Evolutionary conservation across 2,888 invertebrate species (phyloP).

Genomic region (Cataglyphis cursor): DNA sequence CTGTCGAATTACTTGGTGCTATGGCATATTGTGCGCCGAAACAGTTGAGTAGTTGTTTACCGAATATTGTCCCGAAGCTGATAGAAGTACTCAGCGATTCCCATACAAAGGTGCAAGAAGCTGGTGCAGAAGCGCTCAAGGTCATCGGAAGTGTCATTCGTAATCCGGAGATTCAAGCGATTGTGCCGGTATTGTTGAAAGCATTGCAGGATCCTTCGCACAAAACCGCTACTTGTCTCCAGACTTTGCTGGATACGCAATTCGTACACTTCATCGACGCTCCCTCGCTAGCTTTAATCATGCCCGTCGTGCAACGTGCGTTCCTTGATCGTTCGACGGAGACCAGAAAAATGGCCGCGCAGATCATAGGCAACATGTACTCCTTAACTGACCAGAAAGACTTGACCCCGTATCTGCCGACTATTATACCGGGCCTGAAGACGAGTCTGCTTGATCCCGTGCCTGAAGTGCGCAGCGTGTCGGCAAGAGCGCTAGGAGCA

Average conservation of each 20-base stretch:
- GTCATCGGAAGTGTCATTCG: constrained; percentile 99
- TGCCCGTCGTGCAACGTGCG: constrained; percentile 99
- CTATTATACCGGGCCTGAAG: constrained; percentile 98
- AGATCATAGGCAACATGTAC: constrained; percentile 99
- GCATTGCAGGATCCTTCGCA: constrained; percentile 98
- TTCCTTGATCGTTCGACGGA: constrained; percentile 99
- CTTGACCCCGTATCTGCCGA: constrained; percentile 97
- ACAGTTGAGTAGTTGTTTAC: constrained; percentile 98
- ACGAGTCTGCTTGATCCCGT: constrained; percentile 98
- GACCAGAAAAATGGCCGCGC: constrained; percentile 99
- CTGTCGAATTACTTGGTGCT: constrained; percentile 97
- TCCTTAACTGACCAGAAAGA: constrained; percentile 99
- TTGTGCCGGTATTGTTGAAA: constrained; percentile 94
- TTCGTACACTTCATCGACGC: constrained; percentile 99
- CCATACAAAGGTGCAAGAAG: constrained; percentile 98
- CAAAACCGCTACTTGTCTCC: constrained; percentile 97
- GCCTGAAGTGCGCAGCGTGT: constrained; percentile 98
- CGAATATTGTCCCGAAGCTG: constrained; percentile 98
- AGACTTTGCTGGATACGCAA: constrained; percentile 96
- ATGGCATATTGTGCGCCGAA: constrained; percentile 99
- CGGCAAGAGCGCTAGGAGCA: constrained; percentile 97
- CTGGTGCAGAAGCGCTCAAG: constrained; percentile 97
- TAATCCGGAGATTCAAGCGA: constrained; percentile 99
- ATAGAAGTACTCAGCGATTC: constrained; percentile 99
- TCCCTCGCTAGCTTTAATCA: constrained; percentile 98